Evolutionary conservation across 1,140 invertebrate genomes (phyloP).

Genomic region (Trissolcus basalis): DNA sequence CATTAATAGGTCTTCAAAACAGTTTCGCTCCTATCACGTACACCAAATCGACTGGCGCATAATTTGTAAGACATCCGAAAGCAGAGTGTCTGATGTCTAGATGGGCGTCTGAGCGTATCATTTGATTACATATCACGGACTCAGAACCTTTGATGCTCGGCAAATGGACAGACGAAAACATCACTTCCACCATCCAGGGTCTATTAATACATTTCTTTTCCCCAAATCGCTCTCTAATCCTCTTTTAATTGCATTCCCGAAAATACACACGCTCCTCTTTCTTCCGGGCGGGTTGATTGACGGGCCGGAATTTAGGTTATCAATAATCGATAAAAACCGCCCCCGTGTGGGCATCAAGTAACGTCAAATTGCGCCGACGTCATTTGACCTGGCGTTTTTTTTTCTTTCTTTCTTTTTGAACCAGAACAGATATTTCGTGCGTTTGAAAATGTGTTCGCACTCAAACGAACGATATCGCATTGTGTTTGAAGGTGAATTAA

Average conservation of each 20-base stretch:
- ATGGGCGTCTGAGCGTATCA: slow-evolving; percentile 42
- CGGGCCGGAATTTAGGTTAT: slow-evolving; percentile 18
- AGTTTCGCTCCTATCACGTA: slow-evolving; percentile 42
- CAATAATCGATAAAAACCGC: slow-evolving; percentile 1
- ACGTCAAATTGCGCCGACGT: background rate
- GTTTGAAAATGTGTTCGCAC: slow-evolving; percentile 18
- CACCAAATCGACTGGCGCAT: slow-evolving; percentile 39
- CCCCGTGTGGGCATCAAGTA: no score
- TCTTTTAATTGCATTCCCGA: slow-evolving; percentile 28
- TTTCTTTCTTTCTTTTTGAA: background rate
- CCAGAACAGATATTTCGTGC: background rate
- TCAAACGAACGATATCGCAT: slow-evolving; percentile 16
- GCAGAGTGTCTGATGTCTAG: slow-evolving; percentile 22
- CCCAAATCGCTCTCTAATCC: slow-evolving; percentile 15
- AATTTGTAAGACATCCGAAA: slow-evolving; percentile 47
- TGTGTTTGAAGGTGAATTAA: slow-evolving; percentile 37
- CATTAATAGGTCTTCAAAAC: slow-evolving; percentile 52
- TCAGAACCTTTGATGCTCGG: slow-evolving; percentile 3
- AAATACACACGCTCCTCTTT: background rate
- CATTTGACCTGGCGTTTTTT: background rate
- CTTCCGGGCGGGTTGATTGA: slow-evolving; percentile 11
- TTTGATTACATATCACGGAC: slow-evolving; percentile 41
- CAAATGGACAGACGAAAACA: slow-evolving; percentile 32
- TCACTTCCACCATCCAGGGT: slow-evolving; percentile 3
- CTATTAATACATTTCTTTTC: slow-evolving; percentile 2